Percentiles rank a stretch among this genome's conserved stretches.
phyloP scores from a whole-genome alignment of 2,113 vertebrate species.

The Diadophis punctatus region DNA sequence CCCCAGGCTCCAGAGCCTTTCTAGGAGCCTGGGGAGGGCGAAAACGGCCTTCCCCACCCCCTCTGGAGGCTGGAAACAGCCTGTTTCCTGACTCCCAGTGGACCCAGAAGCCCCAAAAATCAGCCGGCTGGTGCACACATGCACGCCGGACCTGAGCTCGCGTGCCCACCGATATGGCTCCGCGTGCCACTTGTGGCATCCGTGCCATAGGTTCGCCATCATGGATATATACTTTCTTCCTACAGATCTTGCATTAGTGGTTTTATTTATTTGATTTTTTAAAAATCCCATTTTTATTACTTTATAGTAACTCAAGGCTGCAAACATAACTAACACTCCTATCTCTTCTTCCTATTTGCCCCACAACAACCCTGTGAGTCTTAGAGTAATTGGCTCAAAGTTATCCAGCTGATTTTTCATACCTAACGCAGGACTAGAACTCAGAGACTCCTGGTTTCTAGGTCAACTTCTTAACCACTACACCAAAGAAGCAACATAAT shows the following conservation, averaged over 20 bases:
- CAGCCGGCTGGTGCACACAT: no score
- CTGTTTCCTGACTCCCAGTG: no score
- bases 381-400: neutral
- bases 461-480: neutral
- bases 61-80: no score
- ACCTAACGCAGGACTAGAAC: neutral
- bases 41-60: no score
- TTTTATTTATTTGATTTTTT: neutral
- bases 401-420: neutral
- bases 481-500: neutral
- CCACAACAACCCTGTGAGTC: neutral
- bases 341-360: neutral
- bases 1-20: no score
- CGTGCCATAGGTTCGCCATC: no score
- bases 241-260: neutral
- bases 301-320: neutral
- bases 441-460: neutral
- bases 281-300: neutral
- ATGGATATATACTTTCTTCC: neutral
- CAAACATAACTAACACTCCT: neutral
- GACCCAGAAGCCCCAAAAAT: no score
- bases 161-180: no score
- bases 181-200: no score
- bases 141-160: no score
- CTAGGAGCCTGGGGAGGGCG: no score